phyloP scores from a whole-genome alignment of 2,113 vertebrate species.

The Xenus cinereus region DNA sequence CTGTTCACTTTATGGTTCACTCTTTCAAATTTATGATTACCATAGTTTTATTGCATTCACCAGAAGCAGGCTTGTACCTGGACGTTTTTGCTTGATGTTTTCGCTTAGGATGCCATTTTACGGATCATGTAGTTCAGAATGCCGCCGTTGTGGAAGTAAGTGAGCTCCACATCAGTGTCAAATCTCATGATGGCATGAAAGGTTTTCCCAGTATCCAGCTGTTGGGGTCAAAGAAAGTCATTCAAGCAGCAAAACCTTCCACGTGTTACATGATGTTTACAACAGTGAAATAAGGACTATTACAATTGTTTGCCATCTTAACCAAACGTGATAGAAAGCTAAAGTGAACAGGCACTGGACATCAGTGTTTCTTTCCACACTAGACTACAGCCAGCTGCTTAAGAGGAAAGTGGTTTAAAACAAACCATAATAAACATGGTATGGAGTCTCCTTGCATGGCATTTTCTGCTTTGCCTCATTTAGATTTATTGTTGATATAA shows the following conservation, averaged over 20 bases:
- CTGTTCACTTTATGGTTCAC: neutral
- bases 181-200: conserved; percentile 90
- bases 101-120: conserved; percentile 82
- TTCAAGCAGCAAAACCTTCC: neutral
- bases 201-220: conserved; percentile 89
- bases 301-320: neutral
- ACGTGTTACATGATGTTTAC: neutral
- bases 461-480: neutral
- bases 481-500: neutral
- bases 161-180: conserved; percentile 94
- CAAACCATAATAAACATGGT: neutral
- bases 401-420: neutral
- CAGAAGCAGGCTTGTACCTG: neutral
- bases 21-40: neutral
- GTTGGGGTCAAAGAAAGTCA: neutral
- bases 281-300: neutral
- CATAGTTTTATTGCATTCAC: neutral
- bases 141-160: conserved; percentile 90
- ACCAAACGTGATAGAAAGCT: neutral
- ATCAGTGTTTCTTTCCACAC: neutral
- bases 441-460: neutral
- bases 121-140: conserved; percentile 99
- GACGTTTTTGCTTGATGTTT: neutral
- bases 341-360: neutral
- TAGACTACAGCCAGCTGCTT: neutral